These are phyloP conservation scores for Andrena cerasifolii DNA, from an alignment of 1,140 invertebrate species.

Conservation along the genomic window DNA sequence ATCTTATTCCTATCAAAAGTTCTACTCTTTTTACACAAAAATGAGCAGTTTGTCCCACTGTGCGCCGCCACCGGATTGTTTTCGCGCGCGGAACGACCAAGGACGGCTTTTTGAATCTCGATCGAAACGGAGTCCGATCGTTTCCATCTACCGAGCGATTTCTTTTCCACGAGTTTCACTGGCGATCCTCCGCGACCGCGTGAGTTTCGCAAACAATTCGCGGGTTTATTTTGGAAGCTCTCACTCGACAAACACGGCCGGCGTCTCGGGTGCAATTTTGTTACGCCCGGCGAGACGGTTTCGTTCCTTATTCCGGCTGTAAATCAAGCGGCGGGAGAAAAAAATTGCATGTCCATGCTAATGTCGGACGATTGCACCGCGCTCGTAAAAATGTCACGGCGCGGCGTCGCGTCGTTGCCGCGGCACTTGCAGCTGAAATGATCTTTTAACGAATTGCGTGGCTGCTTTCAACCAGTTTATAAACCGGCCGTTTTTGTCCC, in stretches of 20 bases:
- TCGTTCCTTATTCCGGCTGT: background rate
- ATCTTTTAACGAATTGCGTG: slow-evolving; percentile 14
- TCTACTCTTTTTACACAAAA: no score
- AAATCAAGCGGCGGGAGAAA: slow-evolving; percentile 38
- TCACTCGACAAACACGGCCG: no score
- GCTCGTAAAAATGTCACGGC: slow-evolving; percentile 46
- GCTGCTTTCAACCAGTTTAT: background rate
- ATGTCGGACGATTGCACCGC: slow-evolving; percentile 32
- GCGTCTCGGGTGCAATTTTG: background rate
- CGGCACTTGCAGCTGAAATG: background rate
- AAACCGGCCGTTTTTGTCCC: slow-evolving; percentile 19
- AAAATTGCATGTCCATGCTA: slow-evolving; percentile 29
- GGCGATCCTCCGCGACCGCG: background rate
- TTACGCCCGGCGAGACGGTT: background rate
- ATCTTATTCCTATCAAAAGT: no score
- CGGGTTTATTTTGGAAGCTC: no score
- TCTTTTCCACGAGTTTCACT: background rate
- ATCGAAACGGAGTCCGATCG: slow-evolving; percentile 8
- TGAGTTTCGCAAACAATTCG: background rate
- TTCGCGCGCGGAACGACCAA: slow-evolving; percentile 12
- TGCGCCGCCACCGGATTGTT: slow-evolving; percentile 28
- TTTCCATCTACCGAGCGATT: background rate
- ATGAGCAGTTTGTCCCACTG: no score
- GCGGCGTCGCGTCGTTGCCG: background rate
- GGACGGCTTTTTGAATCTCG: background rate